Base-by-base conservation (phyloP, 1,140 invertebrate species). In the Temnothorax curvispinosus region DNA sequence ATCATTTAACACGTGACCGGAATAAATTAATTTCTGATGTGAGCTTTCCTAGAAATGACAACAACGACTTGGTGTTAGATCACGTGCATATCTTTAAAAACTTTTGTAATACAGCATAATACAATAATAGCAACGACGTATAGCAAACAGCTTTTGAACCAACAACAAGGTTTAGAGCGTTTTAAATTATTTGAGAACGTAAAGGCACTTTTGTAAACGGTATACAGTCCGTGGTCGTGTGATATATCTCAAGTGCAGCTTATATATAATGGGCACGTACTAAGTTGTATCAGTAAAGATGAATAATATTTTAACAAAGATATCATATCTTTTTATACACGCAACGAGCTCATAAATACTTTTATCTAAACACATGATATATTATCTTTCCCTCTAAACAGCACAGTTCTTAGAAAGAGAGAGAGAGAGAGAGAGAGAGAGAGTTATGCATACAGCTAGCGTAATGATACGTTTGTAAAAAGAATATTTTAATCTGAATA, bases 21-120 rank as follows among this genome's bases (percentile, higher is more conserved):
- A 98, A 95, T 99, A 99, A 91, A 99, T 99, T 0, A 99, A 95
- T 94, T 98, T 98, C 92, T 98, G 98, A 89, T 98, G 97, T 85
- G 97, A 96, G 76, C 96, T 96, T 93, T 96, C 96, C 98, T 98
- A 94, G 21, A 96, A 96, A 93, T n/a, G 0, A 54, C 13, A 58
- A 44, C 8, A 75, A 27, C 2, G 13, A 41, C 11, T 69, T 54
- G 38, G 21, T 21, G 21, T 21, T 21, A 21, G 6, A 15, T 67
- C 8, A 41, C 11, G 47, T 18, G 7, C 11, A 21, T 65, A 65
- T 41, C 2, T 65, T 41, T 4, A 38, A 65, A 9, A 38, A n/a
- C 5, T 41, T 65, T 41, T 41, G 3, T 41, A 21, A 44, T 13
- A 21, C 4, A 21, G 9, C 9, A 21, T 18, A 5, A n/a, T 2